Evolutionary conservation across 2,888 invertebrate species (phyloP).

Genomic region (Lasioglossum morio): DNA sequence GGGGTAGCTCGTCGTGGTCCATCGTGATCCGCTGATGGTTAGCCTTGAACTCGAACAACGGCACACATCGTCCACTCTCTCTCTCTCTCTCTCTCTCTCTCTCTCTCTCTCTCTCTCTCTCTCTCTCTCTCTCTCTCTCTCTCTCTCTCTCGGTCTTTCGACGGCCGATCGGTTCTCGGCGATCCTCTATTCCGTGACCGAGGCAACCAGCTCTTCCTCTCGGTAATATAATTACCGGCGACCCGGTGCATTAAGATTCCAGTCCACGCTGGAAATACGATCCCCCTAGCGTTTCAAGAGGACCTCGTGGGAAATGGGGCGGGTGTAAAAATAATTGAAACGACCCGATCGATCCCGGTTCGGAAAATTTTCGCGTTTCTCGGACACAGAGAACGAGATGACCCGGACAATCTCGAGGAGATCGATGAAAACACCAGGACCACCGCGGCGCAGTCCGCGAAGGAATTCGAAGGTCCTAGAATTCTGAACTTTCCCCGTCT

Average conservation of each 20-base stretch:
- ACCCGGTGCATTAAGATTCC: conserved; percentile 11
- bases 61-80: conserved; percentile 33
- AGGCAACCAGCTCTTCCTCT: background rate
- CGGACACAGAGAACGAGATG: background rate
- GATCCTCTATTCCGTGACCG: background rate
- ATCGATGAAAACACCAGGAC: background rate
- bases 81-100: background rate
- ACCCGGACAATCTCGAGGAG: conserved; percentile 19
- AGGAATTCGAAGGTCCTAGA: background rate
- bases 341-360: conserved; percentile 18
- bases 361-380: conserved; percentile 21
- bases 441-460: background rate
- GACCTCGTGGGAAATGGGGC: conserved; percentile 13
- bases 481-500: background rate
- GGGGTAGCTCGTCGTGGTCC: conserved; percentile 73
- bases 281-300: conserved; percentile 27
- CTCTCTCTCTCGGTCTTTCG: background rate
- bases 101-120: background rate
- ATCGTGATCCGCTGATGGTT: conserved; percentile 76
- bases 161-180: conserved; percentile 2
- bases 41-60: conserved; percentile 81
- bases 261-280: conserved; percentile 28
- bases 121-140: conserved; percentile 2
- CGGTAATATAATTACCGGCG: background rate
- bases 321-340: conserved; percentile 37